phyloP scores from a whole-genome alignment of 1,140 invertebrate species.

The Coptotermes formosanus region DNA sequence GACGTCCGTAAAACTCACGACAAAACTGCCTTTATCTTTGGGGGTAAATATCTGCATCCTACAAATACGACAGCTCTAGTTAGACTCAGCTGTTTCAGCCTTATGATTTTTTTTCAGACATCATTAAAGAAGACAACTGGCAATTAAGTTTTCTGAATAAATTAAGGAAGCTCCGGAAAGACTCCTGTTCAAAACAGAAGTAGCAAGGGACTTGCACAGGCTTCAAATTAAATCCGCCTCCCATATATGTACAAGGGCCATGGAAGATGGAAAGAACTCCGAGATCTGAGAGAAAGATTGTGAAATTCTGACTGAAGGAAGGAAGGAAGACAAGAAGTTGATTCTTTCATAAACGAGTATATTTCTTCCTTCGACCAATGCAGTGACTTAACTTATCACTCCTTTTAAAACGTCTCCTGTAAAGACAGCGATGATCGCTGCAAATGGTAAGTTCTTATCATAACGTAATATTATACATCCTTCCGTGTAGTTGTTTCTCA shows the following conservation, averaged over 20 bases:
- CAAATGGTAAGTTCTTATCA: too few species aligned
- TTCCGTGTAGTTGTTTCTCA: too few species aligned
- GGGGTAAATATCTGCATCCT: background rate
- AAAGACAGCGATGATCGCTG: too few species aligned
- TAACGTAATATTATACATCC: too few species aligned
- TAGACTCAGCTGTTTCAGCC: background rate
- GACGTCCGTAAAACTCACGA: too few species aligned
- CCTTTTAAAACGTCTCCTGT: too few species aligned
- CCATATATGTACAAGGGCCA: background rate
- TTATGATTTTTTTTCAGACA: slow-evolving; percentile 4
- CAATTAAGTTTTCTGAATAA: slow-evolving; percentile 28
- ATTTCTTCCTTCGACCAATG: background rate
- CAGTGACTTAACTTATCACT: too few species aligned
- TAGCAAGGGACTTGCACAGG: background rate
- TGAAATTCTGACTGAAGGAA: background rate
- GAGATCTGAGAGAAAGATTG: background rate
- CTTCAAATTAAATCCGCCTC: slow-evolving; percentile 18
- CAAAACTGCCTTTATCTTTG: background rate
- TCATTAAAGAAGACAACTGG: slow-evolving; percentile 25
- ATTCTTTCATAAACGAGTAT: background rate
- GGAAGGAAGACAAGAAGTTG: background rate
- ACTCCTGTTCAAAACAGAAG: background rate
- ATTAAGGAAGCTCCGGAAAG: slow-evolving; percentile 11
- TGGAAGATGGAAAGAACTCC: background rate
- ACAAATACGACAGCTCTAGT: background rate